A percentile compares a stretch with the other conserved stretches of the same genome.
Evolutionary conservation across 2,113 vertebrate genomes (phyloP).

Genomic region (Clarias batrachus): DNA sequence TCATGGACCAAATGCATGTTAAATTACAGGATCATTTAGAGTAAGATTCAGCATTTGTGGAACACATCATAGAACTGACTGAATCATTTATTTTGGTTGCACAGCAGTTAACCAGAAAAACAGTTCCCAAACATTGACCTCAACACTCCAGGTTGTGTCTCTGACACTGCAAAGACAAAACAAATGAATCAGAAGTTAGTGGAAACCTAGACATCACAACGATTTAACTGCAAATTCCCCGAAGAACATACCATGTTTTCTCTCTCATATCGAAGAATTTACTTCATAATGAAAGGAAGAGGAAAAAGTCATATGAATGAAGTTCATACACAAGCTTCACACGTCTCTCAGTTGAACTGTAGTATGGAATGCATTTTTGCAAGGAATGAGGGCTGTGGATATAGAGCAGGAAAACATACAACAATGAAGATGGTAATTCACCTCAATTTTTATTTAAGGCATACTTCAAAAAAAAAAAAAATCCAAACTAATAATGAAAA

Average conservation of each 20-base stretch:
- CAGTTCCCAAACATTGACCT: neutral
- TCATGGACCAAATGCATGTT: too few relatives aligned
- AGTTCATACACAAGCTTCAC: neutral
- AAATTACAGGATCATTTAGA: too few relatives aligned
- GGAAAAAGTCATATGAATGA: neutral
- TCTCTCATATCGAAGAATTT: neutral
- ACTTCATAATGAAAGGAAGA: neutral
- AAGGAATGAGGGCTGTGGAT: too few relatives aligned
- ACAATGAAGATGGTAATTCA: too few relatives aligned
- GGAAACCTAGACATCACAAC: neutral
- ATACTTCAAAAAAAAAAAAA: too few relatives aligned
- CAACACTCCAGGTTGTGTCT: neutral
- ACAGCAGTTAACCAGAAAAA: neutral
- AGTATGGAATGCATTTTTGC: too few relatives aligned
- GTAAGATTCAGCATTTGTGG: neutral
- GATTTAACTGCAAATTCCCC: neutral
- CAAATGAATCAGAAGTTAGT: neutral
- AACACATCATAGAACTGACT: neutral
- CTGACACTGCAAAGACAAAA: neutral
- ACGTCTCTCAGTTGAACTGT: too few relatives aligned
- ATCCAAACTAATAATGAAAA: neutral
- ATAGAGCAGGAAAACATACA: too few relatives aligned
- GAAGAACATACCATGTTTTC: neutral
- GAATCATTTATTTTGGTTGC: neutral
- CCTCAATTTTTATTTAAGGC: too few relatives aligned